A percentile compares a stretch with the other conserved stretches of the same genome.
phyloP scores from a whole-genome alignment of 2,888 invertebrate genomes.

The Drosophila monieri region DNA sequence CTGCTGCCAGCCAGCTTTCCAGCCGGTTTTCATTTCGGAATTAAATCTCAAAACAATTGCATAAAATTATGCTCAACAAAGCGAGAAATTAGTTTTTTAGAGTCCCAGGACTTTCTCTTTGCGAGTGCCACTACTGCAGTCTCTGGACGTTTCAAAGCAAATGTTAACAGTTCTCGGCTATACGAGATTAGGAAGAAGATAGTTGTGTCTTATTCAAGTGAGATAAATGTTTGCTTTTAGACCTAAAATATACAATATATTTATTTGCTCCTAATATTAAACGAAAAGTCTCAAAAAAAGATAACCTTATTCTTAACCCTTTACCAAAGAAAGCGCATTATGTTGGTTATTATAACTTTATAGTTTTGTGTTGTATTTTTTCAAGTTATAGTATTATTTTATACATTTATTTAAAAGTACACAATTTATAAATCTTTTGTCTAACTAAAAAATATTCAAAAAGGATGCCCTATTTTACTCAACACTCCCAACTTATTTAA shows the following conservation, averaged over 20 bases:
- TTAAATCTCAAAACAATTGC: conserved; percentile 71
- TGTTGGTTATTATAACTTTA: too few species aligned
- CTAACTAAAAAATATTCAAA: too few species aligned
- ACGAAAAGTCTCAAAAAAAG: too few species aligned
- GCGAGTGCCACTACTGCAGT: conserved; percentile 8
- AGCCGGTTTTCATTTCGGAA: conserved; percentile 25
- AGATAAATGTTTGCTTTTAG: not conserved
- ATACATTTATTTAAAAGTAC: too few species aligned
- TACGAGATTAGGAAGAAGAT: not conserved
- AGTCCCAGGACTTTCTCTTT: conserved; percentile 21
- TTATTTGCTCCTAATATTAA: too few species aligned
- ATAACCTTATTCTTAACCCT: too few species aligned
- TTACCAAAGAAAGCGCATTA: too few species aligned
- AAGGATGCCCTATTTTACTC: too few species aligned
- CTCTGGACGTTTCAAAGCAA: conserved; percentile 18
- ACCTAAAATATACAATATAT: too few species aligned
- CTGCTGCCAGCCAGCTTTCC: not conserved
- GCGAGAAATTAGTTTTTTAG: conserved; percentile 76
- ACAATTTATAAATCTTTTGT: too few species aligned
- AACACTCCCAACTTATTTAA: not conserved
- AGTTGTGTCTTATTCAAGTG: not conserved
- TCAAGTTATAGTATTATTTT: too few species aligned
- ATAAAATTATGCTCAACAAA: conserved; percentile 71
- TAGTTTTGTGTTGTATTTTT: too few species aligned
- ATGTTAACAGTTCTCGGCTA: conserved; percentile 10